These are phyloP conservation scores for Pristionchus pacificus DNA, from an alignment of 1,140 invertebrate genomes.

Conservation along the genomic window DNA sequence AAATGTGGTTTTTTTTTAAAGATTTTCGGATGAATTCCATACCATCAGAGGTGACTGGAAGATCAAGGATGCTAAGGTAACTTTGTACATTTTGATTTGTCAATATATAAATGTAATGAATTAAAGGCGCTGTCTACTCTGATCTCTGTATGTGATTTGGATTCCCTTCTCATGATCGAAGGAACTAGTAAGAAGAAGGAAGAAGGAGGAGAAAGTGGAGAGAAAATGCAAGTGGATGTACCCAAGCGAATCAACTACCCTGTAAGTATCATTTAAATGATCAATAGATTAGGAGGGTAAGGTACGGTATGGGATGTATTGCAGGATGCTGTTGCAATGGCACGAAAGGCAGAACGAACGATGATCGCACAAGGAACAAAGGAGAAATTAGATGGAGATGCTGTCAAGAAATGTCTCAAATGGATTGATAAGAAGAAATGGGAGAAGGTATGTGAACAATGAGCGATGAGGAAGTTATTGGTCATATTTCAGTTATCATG, in stretches of 20 bases:
- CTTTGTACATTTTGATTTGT: constrained; percentile 6
- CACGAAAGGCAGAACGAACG: not conserved
- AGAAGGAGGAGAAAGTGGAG: not conserved
- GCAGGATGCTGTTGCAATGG: not conserved
- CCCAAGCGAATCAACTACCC: not conserved
- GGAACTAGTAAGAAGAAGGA: not conserved
- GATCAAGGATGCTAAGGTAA: constrained; percentile 12
- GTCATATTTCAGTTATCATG: constrained; percentile 19
- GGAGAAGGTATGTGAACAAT: constrained; percentile 17
- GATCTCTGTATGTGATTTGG: not conserved
- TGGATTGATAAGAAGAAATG: constrained; percentile 16
- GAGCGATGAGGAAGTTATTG: not conserved
- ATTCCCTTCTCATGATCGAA: not conserved
- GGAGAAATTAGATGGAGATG: constrained; percentile 22
- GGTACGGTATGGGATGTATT: not conserved
- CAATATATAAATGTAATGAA: not conserved
- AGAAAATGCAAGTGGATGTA: not conserved
- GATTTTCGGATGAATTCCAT: constrained; percentile 28
- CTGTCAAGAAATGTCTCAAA: constrained; percentile 17
- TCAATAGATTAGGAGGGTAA: not conserved
- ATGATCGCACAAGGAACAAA: too few species aligned
- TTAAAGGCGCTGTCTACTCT: not conserved
- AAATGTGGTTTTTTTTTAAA: not conserved
- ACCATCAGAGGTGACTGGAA: constrained; percentile 17
- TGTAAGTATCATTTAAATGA: not conserved